These are phyloP conservation scores for Nipponia nippon DNA, from an alignment of 2,113 vertebrate species.

Conservation along the genomic window DNA sequence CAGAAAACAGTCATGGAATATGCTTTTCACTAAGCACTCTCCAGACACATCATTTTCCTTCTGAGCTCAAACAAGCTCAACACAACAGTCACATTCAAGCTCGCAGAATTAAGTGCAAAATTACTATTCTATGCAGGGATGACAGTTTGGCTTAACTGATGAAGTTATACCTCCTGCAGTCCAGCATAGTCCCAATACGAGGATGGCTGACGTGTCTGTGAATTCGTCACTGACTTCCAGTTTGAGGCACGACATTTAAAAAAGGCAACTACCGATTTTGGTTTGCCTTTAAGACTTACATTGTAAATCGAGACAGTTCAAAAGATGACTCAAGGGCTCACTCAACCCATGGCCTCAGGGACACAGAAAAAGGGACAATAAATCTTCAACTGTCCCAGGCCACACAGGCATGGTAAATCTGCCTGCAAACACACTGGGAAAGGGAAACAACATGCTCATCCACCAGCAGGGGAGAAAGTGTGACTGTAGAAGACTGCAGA, in stretches of 20 bases:
- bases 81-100: not conserved
- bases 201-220: not conserved
- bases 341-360: not conserved
- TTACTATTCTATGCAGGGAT: not conserved
- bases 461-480: not conserved
- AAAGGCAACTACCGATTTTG: not conserved
- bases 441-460: accelerated
- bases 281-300: not conserved
- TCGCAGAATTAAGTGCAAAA: not conserved
- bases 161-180: not conserved
- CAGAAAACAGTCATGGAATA: not conserved
- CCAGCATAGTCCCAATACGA: not conserved
- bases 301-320: not conserved
- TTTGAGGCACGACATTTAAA: not conserved
- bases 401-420: accelerated
- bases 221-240: not conserved
- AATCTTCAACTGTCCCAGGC: not conserved
- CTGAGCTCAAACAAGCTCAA: not conserved
- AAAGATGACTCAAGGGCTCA: not conserved
- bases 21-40: not conserved
- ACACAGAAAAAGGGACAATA: not conserved
- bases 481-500: not conserved
- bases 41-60: not conserved
- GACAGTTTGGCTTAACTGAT: not conserved
- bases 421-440: not conserved